Evolutionary conservation across 2,113 vertebrate species (phyloP), one percentile per base, ranked within the genome.

Genomic region (Petromus typicus): DNA sequence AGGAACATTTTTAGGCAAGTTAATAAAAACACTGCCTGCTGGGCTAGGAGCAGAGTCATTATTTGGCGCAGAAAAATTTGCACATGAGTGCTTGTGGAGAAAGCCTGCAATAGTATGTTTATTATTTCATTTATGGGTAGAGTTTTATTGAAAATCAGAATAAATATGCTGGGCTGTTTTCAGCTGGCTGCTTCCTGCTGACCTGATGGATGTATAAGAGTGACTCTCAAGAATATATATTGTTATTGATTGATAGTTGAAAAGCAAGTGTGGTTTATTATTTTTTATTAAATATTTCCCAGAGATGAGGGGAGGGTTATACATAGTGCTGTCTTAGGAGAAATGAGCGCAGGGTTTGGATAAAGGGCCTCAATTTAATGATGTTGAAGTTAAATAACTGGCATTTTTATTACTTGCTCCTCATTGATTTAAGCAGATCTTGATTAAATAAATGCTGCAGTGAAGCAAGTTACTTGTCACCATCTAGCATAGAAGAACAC

Each of bases 1-100:
- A 79, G 93, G 94, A 64, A 90, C 89, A 54, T 95, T 98, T 98
- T 95, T 96, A 96, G 93, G 90, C 86, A 97, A 88, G 81, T 98
- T 98, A 98, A 98, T 98, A 97, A 98, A 97, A 98, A 93, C 90
- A 69, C 23, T 94, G 91, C 98, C 97, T 93, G 96, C 93, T 96
- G 97, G 69, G 96, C 97, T 97, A 88, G 88, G 83, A 94, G 83
- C 80, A 97, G 94, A 78, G 64, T 90, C 96, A 34, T 98, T 96
- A 96, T 88, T 89, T 96, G 89, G 79, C 82, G 18, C 9, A 51
- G 94, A 96, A 88, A 95, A 97, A 97, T 97, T 90, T 94, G 94
- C 93, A 75, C 63, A 45, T 88, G 98, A 96, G 93, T 22, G 61
- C 90, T 95, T 86, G 90, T 88, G 81, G 51, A 66, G 96, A 78